These are phyloP conservation scores for Monodelphis domestica DNA, from an alignment of 2,797 vertebrate species.

Conservation along the genomic window DNA sequence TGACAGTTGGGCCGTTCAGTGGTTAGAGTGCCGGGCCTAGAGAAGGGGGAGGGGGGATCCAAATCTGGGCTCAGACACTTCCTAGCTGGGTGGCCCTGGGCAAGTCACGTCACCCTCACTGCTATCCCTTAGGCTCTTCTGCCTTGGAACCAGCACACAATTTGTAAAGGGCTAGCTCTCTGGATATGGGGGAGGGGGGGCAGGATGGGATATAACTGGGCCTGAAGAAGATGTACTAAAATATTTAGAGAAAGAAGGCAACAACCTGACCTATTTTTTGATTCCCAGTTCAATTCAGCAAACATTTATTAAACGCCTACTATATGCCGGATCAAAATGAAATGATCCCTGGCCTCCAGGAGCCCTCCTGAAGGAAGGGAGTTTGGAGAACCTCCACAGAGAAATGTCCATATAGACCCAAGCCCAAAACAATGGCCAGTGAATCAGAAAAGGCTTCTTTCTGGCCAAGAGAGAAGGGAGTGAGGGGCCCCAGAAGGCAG, in stretches of 20 bases:
- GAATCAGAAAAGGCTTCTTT: background rate
- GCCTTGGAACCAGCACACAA: no score
- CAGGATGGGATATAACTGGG: background rate
- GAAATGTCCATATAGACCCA: background rate
- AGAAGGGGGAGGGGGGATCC: no score
- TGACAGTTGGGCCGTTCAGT: no score
- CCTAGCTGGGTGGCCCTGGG: no score
- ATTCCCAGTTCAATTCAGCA: background rate
- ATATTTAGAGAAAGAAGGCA: background rate
- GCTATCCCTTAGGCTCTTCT: no score
- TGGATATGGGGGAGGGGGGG: background rate
- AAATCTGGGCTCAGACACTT: no score
- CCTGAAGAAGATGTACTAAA: background rate
- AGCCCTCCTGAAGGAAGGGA: background rate
- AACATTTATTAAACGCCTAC: background rate
- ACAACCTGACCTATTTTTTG: background rate
- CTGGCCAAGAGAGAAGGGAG: background rate
- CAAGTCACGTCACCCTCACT: no score
- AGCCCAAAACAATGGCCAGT: background rate
- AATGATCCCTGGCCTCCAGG: background rate
- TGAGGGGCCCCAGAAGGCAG: background rate
- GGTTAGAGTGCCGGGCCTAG: no score
- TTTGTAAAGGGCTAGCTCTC: background rate
- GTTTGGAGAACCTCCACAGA: no score
- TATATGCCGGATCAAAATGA: background rate